Evolutionary conservation across 2,888 invertebrate species (phyloP).

Genomic region (Hypomecis punctinalis): DNA sequence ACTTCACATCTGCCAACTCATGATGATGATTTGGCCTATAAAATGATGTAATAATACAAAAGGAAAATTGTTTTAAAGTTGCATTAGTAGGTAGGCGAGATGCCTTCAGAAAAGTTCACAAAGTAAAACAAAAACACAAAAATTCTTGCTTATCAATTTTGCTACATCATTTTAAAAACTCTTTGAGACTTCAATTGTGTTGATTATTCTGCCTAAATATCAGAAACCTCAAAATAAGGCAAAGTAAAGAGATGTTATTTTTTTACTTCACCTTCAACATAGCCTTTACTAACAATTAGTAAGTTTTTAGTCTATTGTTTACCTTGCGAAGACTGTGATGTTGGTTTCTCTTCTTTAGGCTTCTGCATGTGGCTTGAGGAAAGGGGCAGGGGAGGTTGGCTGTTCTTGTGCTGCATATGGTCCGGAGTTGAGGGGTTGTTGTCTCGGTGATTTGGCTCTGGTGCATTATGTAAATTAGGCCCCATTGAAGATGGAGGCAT

Average conservation of each 20-base stretch:
- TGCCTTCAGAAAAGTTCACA: no score
- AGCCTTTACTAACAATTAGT: constrained; percentile 27
- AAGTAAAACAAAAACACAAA: no score
- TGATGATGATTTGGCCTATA: no score
- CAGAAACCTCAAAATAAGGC: constrained; percentile 45
- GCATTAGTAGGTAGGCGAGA: no score
- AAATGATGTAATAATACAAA: no score
- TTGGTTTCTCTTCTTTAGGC: constrained; percentile 52
- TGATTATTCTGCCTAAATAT: constrained; percentile 34
- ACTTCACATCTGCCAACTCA: no score
- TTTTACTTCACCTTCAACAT: constrained; percentile 27
- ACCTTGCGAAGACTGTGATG: constrained; percentile 68
- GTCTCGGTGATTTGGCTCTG: constrained; percentile 31
- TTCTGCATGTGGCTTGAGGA: constrained; percentile 64
- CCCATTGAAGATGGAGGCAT: constrained; percentile 55
- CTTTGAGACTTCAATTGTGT: no score
- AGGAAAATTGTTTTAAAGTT: no score
- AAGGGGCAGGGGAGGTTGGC: constrained; percentile 86
- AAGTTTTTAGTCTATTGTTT: constrained; percentile 44
- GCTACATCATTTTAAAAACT: no score
- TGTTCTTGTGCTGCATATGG: constrained; percentile 84
- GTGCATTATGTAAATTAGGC: constrained; percentile 3
- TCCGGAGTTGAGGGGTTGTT: constrained; percentile 26
- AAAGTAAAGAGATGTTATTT: constrained; percentile 19
- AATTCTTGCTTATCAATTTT: no score